phyloP scores from a whole-genome alignment of 2,797 vertebrate species.

The Lerista edwardsae region DNA sequence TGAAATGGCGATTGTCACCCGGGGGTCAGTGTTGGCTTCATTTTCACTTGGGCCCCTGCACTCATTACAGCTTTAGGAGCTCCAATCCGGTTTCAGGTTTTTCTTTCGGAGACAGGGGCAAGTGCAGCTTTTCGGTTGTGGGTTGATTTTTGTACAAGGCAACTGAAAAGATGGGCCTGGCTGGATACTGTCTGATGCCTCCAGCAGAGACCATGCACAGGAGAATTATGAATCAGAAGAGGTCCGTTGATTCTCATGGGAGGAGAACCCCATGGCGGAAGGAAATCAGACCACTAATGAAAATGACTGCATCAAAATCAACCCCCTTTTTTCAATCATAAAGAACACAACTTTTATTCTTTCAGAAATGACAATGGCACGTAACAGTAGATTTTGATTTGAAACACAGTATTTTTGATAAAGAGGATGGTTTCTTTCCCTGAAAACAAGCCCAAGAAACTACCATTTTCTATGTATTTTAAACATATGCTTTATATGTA shows the following conservation, averaged over 20 bases:
- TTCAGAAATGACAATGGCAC: not conserved
- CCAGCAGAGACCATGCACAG: constrained; percentile 43
- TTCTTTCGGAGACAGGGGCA: constrained; percentile 7
- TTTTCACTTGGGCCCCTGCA: constrained; percentile 58
- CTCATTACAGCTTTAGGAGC: constrained; percentile 38
- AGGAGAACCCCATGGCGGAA: constrained; percentile 29
- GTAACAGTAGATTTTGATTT: not conserved
- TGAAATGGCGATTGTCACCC: not conserved
- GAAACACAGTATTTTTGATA: not conserved
- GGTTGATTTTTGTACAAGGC: constrained; percentile 16
- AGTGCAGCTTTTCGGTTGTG: not conserved
- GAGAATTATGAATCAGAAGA: constrained; percentile 52
- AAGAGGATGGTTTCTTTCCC: not conserved
- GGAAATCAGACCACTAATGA: constrained; percentile 52
- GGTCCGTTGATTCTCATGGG: constrained; percentile 29
- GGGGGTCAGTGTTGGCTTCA: constrained; percentile 44
- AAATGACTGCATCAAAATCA: constrained; percentile 43
- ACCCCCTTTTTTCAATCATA: constrained; percentile 40
- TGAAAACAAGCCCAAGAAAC: not conserved
- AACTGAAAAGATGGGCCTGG: constrained; percentile 41
- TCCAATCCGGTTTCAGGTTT: constrained; percentile 43
- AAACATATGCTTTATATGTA: not conserved
- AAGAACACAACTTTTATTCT: constrained; percentile 21
- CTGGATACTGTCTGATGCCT: constrained; percentile 44
- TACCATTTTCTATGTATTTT: not conserved